phyloP scores from a whole-genome alignment of 2,888 invertebrate species.

The Andrena haemorrhoa region DNA sequence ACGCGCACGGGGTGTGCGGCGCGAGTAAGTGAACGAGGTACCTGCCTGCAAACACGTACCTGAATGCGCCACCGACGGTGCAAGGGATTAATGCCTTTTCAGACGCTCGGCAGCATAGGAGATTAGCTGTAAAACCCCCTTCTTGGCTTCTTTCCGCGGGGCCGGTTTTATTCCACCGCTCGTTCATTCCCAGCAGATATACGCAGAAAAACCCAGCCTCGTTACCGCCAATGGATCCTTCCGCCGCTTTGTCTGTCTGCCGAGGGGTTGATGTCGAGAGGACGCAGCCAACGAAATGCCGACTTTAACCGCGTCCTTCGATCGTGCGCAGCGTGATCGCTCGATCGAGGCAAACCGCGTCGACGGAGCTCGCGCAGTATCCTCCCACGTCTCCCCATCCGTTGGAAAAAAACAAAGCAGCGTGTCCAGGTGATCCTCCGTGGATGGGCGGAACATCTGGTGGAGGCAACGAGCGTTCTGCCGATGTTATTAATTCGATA shows the following conservation, averaged over 20 bases:
- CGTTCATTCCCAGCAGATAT: slow-evolving; percentile 42
- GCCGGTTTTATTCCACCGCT: slow-evolving; percentile 38
- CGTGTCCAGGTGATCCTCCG: slow-evolving; percentile 30
- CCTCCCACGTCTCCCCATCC: not conserved
- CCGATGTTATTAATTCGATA: slow-evolving; percentile 66
- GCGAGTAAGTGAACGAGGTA: slow-evolving; percentile 62
- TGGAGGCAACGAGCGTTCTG: slow-evolving; percentile 52
- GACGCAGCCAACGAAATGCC: not conserved
- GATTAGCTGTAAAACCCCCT: slow-evolving; percentile 62
- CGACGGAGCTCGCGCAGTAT: slow-evolving; percentile 29
- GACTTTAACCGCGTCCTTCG: not conserved
- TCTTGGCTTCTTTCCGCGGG: slow-evolving; percentile 6
- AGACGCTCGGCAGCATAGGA: slow-evolving; percentile 49
- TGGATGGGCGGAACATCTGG: slow-evolving; percentile 33
- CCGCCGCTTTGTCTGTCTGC: slow-evolving; percentile 38
- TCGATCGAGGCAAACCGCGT: not conserved
- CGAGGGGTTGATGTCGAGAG: slow-evolving; percentile 18
- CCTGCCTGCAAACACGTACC: slow-evolving; percentile 68
- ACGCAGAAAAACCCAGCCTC: slow-evolving; percentile 38
- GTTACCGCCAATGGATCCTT: slow-evolving; percentile 31
- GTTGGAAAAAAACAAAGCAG: slow-evolving; percentile 20
- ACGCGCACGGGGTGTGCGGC: slow-evolving; percentile 43
- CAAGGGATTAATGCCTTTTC: slow-evolving; percentile 65
- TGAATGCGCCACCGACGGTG: slow-evolving; percentile 53
- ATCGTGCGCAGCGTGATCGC: not conserved